Base-by-base conservation (phyloP, 2,888 invertebrate species). In the Rhingia rostrata region DNA sequence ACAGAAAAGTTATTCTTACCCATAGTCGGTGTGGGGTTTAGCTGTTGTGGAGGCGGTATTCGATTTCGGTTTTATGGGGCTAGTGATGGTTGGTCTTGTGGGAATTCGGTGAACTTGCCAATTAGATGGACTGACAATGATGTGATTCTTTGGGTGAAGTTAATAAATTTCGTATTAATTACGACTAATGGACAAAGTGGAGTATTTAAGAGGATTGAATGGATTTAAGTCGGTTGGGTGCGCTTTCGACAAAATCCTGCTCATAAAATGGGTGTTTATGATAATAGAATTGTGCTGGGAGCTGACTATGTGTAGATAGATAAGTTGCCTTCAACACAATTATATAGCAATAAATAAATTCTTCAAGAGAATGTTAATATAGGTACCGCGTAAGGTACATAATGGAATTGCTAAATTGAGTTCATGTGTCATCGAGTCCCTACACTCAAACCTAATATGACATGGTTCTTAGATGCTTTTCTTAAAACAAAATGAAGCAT, bases 81-180 rank as follows among this genome's bases (percentile, higher is more conserved):
- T 53, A n/a, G 43, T 22, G 41, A 72, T 51, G 14, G 49, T 22
- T 60, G 61, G 33, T 61, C 22, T 22, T 53, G 47, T 5, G 51
- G 41, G 51, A 51, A 51, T 72, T 22, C 43, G 12, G 43, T 22
- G 41, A 72, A 60, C 41, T 45, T 30, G 45, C 22, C 47, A 58
- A 69, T 69, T 61, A 53, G 51, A 61, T 72, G 30, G 37, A 58
- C 49, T 49, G 49, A 49, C 69, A 58, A 69, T 58, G 56, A 60
- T 70, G 35, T 32, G 10, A 58, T 47, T 69, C 47, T 32, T 10
- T 12, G n/a, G 10, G 60, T 7, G 22, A 61, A 60, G 72, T 39
- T 70, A 70, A 70, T 70, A 58, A 58, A 49, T 60, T 60, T 39
- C 37, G 70, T 32, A 47, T 70, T 39, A 60, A 60, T 60, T 45